These are phyloP conservation scores for Drosophila pseudoobscura DNA, from an alignment of 1,140 invertebrate genomes.

Conservation along the genomic window DNA sequence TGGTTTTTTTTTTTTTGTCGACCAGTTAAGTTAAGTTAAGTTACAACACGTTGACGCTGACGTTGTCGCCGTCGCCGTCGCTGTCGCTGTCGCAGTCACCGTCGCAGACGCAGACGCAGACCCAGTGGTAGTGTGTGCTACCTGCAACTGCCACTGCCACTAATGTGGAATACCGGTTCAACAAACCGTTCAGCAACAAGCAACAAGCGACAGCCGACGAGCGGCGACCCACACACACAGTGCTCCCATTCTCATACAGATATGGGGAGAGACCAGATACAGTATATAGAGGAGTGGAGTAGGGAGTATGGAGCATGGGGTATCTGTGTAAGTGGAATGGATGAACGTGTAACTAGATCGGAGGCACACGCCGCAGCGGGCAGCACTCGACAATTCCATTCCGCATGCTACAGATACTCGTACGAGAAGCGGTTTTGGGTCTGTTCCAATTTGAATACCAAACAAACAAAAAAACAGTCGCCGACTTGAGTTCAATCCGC, in stretches of 20 bases:
- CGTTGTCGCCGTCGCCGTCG: not conserved
- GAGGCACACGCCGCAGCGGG: too few species aligned
- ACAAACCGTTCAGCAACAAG: constrained; percentile 37
- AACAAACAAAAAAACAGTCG: constrained; percentile 12
- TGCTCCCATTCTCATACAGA: constrained; percentile 68
- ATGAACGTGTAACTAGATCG: constrained; percentile 1
- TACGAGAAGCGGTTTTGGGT: constrained; percentile 2
- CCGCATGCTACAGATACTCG: constrained; percentile 1
- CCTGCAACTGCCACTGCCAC: constrained; percentile 27
- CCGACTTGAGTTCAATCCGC: constrained; percentile 16
- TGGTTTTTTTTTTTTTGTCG: constrained; percentile 27
- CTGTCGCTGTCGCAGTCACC: not conserved
- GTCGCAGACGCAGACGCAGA: not conserved
- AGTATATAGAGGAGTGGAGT: too few species aligned
- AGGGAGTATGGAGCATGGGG: too few species aligned
- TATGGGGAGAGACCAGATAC: constrained; percentile 11
- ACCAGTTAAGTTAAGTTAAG: constrained; percentile 44
- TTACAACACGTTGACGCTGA: constrained; percentile 36
- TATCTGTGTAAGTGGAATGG: not conserved
- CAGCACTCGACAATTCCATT: constrained; percentile 5
- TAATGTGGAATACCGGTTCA: constrained; percentile 65
- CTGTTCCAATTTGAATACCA: constrained; percentile 73
- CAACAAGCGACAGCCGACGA: constrained; percentile 15
- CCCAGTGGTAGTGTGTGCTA: constrained; percentile 8
- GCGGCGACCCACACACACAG: constrained; percentile 43